Conservation (phyloP, 2,888 invertebrate species). For the Ochropleura plecta region DNA sequence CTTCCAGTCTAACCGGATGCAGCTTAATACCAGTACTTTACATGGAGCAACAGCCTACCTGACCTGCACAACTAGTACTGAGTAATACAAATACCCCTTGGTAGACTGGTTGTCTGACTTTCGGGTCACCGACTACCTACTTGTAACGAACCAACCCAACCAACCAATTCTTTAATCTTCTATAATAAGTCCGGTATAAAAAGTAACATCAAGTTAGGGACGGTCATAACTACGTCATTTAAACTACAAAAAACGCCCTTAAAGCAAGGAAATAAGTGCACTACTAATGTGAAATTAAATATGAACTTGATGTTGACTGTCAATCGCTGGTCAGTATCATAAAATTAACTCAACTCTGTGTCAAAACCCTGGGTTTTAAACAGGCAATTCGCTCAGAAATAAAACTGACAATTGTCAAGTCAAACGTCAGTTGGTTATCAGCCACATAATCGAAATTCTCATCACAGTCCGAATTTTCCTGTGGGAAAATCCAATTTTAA, state of each 20-base stretch:
- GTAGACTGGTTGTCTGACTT: no score
- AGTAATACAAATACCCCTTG: no score
- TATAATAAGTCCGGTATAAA: no score
- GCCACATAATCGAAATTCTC: constrained; percentile 71
- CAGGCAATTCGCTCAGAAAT: constrained; percentile 3
- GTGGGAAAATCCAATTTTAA: constrained; percentile 70
- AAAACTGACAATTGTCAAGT: constrained; percentile 35
- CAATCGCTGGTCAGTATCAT: neutral
- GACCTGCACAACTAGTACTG: no score
- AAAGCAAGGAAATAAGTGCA: neutral
- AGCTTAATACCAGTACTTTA: no score
- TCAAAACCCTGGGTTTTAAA: constrained; percentile 44
- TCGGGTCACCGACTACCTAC: no score
- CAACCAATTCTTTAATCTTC: no score
- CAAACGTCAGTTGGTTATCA: constrained; percentile 56
- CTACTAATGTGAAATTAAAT: neutral
- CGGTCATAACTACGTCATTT: neutral
- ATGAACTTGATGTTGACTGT: constrained; percentile 6
- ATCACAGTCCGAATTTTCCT: constrained; percentile 65
- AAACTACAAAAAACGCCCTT: neutral
- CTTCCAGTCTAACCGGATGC: no score
- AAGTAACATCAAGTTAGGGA: neutral
- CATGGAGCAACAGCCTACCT: no score
- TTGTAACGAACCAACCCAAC: no score
- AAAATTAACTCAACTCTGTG: no score